Percentiles rank a stretch among this genome's conserved stretches.
Evolutionary conservation across 2,888 invertebrate species (phyloP).

Genomic region (Megamerina dolium): DNA sequence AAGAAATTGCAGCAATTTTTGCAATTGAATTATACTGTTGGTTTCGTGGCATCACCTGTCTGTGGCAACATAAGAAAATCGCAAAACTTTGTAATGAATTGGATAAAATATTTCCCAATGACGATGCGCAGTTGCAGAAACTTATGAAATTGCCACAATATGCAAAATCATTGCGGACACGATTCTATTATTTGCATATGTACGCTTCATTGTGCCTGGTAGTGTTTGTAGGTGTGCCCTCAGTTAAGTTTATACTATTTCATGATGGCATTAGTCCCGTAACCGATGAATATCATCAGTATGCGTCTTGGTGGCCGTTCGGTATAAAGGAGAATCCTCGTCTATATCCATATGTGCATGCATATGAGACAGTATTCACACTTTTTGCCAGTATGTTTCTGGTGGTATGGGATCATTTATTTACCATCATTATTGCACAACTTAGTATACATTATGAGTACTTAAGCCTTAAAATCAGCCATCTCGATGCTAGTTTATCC

Average conservation of each 20-base stretch:
- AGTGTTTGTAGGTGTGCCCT: conserved; percentile 8
- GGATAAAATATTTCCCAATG: conserved; percentile 15
- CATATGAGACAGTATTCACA: conserved; percentile 4
- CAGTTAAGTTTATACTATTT: conserved; percentile 8
- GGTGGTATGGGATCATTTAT: conserved; percentile 16
- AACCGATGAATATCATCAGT: conserved; percentile 17
- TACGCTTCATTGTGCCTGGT: not conserved
- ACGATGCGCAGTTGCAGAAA: not conserved
- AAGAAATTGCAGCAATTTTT: conserved; percentile 15
- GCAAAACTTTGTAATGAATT: conserved; percentile 12
- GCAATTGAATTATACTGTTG: conserved; percentile 12
- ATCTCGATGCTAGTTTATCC: conserved; percentile 8
- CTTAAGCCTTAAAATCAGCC: conserved; percentile 6
- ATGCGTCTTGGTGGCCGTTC: conserved; percentile 18
- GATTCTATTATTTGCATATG: conserved; percentile 6
- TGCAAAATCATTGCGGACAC: conserved; percentile 4
- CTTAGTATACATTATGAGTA: conserved; percentile 16
- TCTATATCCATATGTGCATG: conserved; percentile 10
- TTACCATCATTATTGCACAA: conserved; percentile 12
- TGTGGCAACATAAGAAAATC: conserved; percentile 6
- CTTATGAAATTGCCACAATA: conserved; percentile 9
- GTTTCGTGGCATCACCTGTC: conserved; percentile 11
- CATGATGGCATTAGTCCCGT: conserved; percentile 8
- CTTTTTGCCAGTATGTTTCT: conserved; percentile 8
- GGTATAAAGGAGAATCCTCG: conserved; percentile 12